Percentiles rank a stretch among this genome's conserved stretches.
Evolutionary conservation across 2,888 invertebrate genomes (phyloP).

Genomic region (Andrena marginata): DNA sequence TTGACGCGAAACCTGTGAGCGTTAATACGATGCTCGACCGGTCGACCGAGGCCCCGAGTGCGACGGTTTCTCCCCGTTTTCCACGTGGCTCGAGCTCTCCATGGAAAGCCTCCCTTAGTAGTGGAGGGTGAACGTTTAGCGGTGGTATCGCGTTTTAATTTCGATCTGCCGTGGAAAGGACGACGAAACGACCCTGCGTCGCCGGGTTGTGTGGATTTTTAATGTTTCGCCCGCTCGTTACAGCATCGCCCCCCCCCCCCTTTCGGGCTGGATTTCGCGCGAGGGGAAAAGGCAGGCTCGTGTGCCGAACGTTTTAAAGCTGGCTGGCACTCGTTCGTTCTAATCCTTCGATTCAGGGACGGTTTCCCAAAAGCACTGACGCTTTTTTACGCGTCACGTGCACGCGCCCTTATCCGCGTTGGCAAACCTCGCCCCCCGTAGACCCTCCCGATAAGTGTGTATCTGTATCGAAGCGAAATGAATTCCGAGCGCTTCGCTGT

Average conservation of each 20-base stretch:
- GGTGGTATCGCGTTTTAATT: constrained; percentile 31
- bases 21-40: not conserved
- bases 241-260: not conserved
- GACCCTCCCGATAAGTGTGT: not conserved
- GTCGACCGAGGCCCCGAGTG: not conserved
- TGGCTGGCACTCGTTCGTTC: constrained; percentile 1
- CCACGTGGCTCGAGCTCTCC: not conserved
- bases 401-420: constrained; percentile 18
- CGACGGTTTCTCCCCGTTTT: not conserved
- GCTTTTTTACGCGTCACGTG: not conserved
- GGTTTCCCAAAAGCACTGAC: not conserved
- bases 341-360: constrained; percentile 19
- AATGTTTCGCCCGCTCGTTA: constrained; percentile 17
- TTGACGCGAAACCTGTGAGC: not conserved
- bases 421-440: constrained; percentile 11
- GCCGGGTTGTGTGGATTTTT: constrained; percentile 2
- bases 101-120: not conserved
- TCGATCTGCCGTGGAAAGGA: not conserved
- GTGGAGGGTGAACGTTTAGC: not conserved
- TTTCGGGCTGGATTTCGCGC: not conserved
- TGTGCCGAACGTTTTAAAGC: constrained; percentile 33
- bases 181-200: not conserved
- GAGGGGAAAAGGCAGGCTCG: not conserved
- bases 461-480: constrained; percentile 41
- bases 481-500: constrained; percentile 38